Evolutionary conservation across 2,113 vertebrate species (phyloP), one percentile per base, ranked within the genome.

Genomic region (Syngnathoides biaculeatus): DNA sequence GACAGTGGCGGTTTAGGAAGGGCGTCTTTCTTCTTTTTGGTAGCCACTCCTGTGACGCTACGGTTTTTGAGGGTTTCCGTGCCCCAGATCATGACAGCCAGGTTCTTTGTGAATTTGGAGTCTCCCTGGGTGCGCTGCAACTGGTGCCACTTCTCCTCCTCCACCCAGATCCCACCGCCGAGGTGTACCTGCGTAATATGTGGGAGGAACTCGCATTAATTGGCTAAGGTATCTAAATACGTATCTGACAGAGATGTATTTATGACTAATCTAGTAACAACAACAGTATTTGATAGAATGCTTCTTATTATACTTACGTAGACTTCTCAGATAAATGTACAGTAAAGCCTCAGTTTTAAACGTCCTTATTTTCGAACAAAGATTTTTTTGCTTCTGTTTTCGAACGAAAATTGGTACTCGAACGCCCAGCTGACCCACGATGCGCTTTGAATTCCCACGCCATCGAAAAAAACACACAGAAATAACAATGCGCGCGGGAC

Each of bases 21-120:
- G 42, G 97, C 97, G 65, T 99, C 97, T 89, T 99, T 99, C 92
- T 99, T 99, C 92, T 99, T 99, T 92, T 99, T 99, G 79, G 96
- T 98, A 82, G 97, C 97, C 65, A 99, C 97, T 78, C 97, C 97
- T 61, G 97, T 99, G 78, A 99, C 97, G 63, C 97, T 99, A 77
- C 97, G 95, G 90, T 99, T 99, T 91, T 99, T 99, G 68, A 99
- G 94, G 81, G 97, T 97, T 91, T 99, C 97, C 73, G 97, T 98
- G 86, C 97, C 97, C 97, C 97, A 99, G 89, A 99, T 99, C 96
- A 98, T 98, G 72, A 99, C 97, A 58, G 97, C 97, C 88, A 99
- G 91, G 91, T 99, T 99, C 93, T 99, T 99, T 81, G 97, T 98
- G 92, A 98, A 99, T 91, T 99, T 98, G 81, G 97, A 99, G 88